These are phyloP conservation scores for Hofmannophila pseudospretella DNA, from an alignment of 2,888 invertebrate genomes.

Conservation along the genomic window DNA sequence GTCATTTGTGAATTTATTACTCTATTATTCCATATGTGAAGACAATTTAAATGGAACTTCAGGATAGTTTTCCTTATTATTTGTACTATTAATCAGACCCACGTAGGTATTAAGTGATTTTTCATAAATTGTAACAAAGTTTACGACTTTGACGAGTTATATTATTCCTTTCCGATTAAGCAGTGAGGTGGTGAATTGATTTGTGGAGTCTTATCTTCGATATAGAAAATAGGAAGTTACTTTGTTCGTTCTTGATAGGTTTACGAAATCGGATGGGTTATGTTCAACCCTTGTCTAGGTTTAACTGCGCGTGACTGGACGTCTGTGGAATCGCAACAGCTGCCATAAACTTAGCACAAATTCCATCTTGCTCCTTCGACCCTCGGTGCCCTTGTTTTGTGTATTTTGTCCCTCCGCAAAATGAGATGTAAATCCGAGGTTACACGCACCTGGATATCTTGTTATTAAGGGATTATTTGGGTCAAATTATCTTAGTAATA, in stretches of 20 bases:
- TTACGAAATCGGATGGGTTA: constrained; percentile 20
- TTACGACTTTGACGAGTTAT: too few species aligned
- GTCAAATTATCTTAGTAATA: constrained; percentile 7
- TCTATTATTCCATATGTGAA: constrained; percentile 39
- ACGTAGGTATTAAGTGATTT: too few species aligned
- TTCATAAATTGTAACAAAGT: too few species aligned
- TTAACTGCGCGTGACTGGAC: constrained; percentile 30
- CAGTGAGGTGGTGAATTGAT: too few species aligned
- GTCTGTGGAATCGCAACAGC: constrained; percentile 28
- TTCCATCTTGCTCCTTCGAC: constrained; percentile 19
- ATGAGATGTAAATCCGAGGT: constrained; percentile 43
- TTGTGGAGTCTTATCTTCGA: constrained; percentile 13
- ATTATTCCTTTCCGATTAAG: too few species aligned
- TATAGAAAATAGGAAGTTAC: constrained; percentile 21
- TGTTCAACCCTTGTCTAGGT: constrained; percentile 27
- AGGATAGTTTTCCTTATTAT: background rate
- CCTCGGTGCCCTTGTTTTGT: constrained; percentile 9
- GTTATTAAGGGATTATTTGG: constrained; percentile 29
- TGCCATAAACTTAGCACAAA: constrained; percentile 33
- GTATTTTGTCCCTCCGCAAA: constrained; percentile 27
- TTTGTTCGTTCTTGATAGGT: constrained; percentile 19
- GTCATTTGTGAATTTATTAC: constrained; percentile 59
- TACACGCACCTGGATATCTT: constrained; percentile 30
- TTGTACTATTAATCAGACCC: too few species aligned
- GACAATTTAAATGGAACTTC: constrained; percentile 7